These are phyloP conservation scores for Gopherus flavomarginatus DNA, from an alignment of 2,113 vertebrate species.

Conservation along the genomic window DNA sequence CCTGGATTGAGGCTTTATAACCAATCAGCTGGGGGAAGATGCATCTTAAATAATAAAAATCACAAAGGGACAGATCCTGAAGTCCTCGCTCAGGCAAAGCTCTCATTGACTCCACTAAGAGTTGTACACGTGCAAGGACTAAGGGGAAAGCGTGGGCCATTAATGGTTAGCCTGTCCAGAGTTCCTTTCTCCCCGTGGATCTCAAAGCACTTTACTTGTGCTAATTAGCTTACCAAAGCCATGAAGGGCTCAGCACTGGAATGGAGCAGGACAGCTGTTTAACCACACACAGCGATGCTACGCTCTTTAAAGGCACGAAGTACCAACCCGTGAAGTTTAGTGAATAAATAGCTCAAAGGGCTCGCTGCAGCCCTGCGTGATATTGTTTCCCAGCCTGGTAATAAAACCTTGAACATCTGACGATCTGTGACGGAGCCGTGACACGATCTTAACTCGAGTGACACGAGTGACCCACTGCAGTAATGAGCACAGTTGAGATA, in stretches of 20 bases:
- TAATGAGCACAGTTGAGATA: rapidly evolving
- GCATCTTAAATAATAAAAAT: background rate
- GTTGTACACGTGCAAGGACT: background rate
- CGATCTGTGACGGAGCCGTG: background rate
- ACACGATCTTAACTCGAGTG: background rate
- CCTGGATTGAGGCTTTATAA: background rate
- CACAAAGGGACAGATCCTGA: background rate
- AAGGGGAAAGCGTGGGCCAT: background rate
- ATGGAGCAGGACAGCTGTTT: background rate
- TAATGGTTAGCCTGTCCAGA: background rate
- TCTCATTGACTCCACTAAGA: background rate
- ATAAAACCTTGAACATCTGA: too few species aligned
- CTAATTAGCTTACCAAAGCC: background rate
- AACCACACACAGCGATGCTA: background rate
- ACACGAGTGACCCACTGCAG: rapidly evolving
- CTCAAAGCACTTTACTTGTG: background rate
- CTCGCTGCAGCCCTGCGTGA: background rate
- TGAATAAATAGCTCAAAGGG: background rate
- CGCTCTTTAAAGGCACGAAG: background rate
- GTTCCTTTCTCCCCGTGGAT: background rate
- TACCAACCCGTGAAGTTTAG: background rate
- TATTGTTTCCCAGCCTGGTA: background rate
- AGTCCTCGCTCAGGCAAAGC: background rate
- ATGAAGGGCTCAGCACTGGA: background rate
- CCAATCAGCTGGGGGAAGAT: background rate